Conservation (phyloP, 1,140 invertebrate genomes). For the Geopemphigus sp. region DNA sequence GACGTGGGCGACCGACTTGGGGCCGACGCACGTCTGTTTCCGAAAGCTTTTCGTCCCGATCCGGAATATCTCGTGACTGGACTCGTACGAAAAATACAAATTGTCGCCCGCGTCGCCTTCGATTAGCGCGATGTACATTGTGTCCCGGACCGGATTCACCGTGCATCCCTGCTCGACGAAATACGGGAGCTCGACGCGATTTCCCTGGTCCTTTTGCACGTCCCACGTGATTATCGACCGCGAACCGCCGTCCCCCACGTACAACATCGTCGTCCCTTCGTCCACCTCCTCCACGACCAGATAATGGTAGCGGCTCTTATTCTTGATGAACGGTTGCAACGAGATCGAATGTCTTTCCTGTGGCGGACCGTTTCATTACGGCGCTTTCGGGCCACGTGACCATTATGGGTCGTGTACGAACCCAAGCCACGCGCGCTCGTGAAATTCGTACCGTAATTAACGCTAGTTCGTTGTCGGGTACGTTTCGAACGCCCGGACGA, state of each 20-base stretch:
- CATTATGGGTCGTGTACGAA: too few relatives aligned
- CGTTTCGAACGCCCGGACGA: too few relatives aligned
- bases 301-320: slow-evolving; percentile 60
- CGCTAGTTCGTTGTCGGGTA: too few relatives aligned
- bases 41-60: not conserved
- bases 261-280: slow-evolving; percentile 60
- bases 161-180: not conserved
- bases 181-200: not conserved
- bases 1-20: not conserved
- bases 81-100: not conserved
- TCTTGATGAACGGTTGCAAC: not conserved
- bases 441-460: too few relatives aligned
- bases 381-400: too few relatives aligned
- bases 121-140: not conserved
- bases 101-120: not conserved
- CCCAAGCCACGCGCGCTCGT: too few relatives aligned
- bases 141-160: not conserved
- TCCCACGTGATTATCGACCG: slow-evolving; percentile 65
- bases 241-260: slow-evolving; percentile 64
- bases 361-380: too few relatives aligned
- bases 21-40: too few relatives aligned
- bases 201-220: slow-evolving; percentile 59
- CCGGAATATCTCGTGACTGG: not conserved
- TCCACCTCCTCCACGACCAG: slow-evolving; percentile 62
- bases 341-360: not conserved